Evolutionary conservation across 2,888 invertebrate species (phyloP), one percentile per base, ranked within the genome.

Genomic region (Melolontha melolontha): DNA sequence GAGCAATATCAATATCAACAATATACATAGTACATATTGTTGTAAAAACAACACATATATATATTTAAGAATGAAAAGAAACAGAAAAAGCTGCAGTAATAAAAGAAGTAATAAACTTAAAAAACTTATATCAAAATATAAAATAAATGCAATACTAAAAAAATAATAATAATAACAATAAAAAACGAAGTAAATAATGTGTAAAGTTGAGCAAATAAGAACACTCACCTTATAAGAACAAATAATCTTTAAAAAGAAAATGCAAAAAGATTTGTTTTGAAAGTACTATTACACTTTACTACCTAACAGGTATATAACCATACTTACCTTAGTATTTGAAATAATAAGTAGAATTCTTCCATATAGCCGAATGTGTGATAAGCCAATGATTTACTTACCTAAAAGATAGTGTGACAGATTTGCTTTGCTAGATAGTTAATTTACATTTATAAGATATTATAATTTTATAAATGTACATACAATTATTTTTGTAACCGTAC

Each of bases 161-260:
- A 22, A 51, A 51, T 22, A 64, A 12, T 50, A 5, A n/a, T 50
- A 50, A 50, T 8, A 16, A 6, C 34, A 34, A 34, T 2, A 4
- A 22, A 34, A 14, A 14, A n/a, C 4, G n/a, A 47, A 47, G 17
- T 47, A 8, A 47, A 14, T 16, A 17, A 47, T 14, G 4, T 8
- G 12, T 8, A 2, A 47, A 16, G 12, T 59, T 59, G 59, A 59
- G 59, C 59, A 59, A 59, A 16, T 47, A 47, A 59, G 44, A 44
- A 29, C 59, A 59, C 59, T 59, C 59, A 29, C 44, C 29, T 59
- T 59, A 55, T 47, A 59, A 44, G 29, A 59, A 59, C 44, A 59
- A 59, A 44, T 44, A 59, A 59, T 44, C 42, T 59, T n/a, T 10
- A 22, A 42, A n/a, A 41, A 16, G 22, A 59, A 59, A 59, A 59